phyloP scores from a whole-genome alignment of 2,797 vertebrate genomes.

The Octomys mimax region DNA sequence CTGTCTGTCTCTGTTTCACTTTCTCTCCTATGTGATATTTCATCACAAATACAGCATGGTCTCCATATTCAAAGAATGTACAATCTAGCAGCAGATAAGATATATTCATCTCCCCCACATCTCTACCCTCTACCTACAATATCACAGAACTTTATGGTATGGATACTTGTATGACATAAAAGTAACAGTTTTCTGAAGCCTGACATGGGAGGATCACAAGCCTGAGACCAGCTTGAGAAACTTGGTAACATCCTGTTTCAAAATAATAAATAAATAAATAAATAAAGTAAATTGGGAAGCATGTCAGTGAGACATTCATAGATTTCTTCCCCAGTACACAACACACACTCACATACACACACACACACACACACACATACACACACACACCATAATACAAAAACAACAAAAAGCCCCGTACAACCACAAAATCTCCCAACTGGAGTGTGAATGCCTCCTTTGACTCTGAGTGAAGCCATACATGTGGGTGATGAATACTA shows the following conservation, averaged over 20 bases:
- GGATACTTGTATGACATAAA: neutral
- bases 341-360: too few species aligned
- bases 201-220: neutral
- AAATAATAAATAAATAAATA: neutral
- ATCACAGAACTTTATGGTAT: neutral
- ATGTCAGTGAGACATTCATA: neutral
- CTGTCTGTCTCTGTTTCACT: neutral
- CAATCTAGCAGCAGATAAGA: neutral
- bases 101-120: too few species aligned
- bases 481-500: fast-evolving
- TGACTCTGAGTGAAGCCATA: neutral
- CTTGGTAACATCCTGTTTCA: neutral
- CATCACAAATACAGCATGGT: neutral
- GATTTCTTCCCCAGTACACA: neutral
- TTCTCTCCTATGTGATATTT: neutral
- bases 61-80: neutral
- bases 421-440: neutral
- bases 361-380: too few species aligned
- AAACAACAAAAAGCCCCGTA: neutral
- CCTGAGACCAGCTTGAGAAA: neutral
- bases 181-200: neutral
- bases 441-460: neutral
- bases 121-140: neutral
- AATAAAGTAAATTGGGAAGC: neutral
- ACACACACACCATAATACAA: neutral